These are phyloP conservation scores for Motacilla alba DNA, from an alignment of 2,113 vertebrate species.

Conservation along the genomic window DNA sequence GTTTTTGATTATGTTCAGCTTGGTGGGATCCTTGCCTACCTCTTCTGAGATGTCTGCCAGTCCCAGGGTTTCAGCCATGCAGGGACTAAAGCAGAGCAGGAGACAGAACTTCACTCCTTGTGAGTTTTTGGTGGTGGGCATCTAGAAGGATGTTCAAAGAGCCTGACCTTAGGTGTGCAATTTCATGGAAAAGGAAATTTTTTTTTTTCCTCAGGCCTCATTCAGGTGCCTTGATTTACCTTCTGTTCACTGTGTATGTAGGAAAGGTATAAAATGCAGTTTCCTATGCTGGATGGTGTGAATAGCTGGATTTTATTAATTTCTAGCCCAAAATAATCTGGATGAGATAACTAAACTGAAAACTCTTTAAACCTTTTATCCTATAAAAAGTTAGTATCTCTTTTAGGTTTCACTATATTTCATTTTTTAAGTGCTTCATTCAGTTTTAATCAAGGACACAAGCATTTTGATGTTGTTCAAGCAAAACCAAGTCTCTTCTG, in stretches of 20 bases:
- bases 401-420: background rate
- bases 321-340: background rate
- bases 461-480: background rate
- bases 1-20: background rate
- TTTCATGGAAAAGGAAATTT: background rate
- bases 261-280: background rate
- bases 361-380: background rate
- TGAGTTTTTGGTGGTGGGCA: background rate
- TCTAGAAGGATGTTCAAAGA: background rate
- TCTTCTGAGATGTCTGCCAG: background rate
- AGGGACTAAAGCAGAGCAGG: background rate
- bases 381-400: background rate
- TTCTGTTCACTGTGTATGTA: background rate
- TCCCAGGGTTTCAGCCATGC: background rate
- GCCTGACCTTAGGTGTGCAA: accelerated
- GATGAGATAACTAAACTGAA: background rate
- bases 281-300: background rate
- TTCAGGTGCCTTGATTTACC: background rate
- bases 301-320: background rate
- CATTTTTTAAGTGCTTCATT: background rate
- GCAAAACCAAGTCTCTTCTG: background rate
- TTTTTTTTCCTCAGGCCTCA: background rate
- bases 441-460: background rate
- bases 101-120: background rate
- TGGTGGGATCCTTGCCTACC: background rate